Conservation (phyloP, 2,113 vertebrate species). For the Xiphias gladius region DNA sequence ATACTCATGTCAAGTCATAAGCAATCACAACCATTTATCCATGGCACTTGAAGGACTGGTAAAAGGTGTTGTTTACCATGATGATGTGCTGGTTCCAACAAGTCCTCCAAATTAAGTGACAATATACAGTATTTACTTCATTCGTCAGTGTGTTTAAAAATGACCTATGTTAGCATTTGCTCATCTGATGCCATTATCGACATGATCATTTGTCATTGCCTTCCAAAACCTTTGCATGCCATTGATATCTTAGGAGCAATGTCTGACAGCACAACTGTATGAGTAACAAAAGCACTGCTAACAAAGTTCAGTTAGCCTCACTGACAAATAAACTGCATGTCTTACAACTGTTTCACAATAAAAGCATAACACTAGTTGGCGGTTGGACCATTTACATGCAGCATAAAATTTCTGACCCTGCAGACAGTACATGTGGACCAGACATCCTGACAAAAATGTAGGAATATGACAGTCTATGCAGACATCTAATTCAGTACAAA, state of each 20-base stretch:
- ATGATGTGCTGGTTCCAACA: background rate
- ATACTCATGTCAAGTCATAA: background rate
- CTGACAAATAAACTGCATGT: too few species aligned
- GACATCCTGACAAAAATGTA: background rate
- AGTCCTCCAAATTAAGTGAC: background rate
- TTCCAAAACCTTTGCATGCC: background rate
- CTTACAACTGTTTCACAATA: too few species aligned
- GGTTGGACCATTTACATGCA: background rate
- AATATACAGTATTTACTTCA: background rate
- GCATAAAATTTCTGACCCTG: background rate
- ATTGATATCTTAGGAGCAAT: background rate
- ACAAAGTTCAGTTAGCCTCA: too few species aligned
- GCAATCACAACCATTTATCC: background rate
- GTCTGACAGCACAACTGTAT: background rate
- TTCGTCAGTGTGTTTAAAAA: background rate
- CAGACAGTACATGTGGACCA: too few species aligned
- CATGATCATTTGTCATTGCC: background rate
- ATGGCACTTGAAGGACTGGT: background rate
- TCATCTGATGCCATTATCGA: background rate
- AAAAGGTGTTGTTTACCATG: background rate
- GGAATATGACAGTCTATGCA: background rate
- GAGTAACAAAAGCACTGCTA: background rate
- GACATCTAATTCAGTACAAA: background rate
- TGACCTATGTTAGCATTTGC: background rate
- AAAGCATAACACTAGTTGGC: background rate